phyloP scores from a whole-genome alignment of 2,888 invertebrate species.

The Eupithecia vulgata region DNA sequence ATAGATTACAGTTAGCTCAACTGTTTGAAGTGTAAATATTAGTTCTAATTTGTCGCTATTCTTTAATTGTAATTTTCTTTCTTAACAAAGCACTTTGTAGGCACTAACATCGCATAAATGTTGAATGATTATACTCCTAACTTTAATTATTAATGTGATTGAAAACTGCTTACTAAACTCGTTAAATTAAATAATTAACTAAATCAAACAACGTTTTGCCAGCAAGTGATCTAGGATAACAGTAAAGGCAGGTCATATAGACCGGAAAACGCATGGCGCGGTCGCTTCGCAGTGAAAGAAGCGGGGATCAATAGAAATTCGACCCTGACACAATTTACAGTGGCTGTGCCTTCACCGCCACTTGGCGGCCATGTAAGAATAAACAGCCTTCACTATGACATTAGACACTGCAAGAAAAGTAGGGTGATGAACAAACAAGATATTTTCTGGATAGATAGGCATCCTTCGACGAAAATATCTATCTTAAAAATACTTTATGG shows the following conservation, averaged over 20 bases:
- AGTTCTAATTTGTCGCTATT: not conserved
- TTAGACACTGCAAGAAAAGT: conserved; percentile 55
- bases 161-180: not conserved
- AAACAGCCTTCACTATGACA: conserved; percentile 70
- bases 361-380: conserved; percentile 69
- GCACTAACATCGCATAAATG: no score
- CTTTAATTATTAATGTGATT: not conserved
- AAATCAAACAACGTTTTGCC: not conserved
- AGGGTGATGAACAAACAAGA: conserved; percentile 57
- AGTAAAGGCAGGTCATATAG: conserved; percentile 45
- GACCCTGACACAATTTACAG: conserved; percentile 81
- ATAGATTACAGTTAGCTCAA: not conserved
- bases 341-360: conserved; percentile 66
- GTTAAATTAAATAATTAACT: not conserved
- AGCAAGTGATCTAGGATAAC: not conserved
- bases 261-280: conserved; percentile 64
- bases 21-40: not conserved
- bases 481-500: no score
- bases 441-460: no score
- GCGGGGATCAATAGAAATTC: conserved; percentile 75
- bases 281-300: conserved; percentile 72
- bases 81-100: not conserved
- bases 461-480: no score
- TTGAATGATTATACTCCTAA: not conserved
- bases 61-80: not conserved